Evolutionary conservation across 2,797 vertebrate genomes (phyloP).

Genomic region (Lepilemur septentrionalis): DNA sequence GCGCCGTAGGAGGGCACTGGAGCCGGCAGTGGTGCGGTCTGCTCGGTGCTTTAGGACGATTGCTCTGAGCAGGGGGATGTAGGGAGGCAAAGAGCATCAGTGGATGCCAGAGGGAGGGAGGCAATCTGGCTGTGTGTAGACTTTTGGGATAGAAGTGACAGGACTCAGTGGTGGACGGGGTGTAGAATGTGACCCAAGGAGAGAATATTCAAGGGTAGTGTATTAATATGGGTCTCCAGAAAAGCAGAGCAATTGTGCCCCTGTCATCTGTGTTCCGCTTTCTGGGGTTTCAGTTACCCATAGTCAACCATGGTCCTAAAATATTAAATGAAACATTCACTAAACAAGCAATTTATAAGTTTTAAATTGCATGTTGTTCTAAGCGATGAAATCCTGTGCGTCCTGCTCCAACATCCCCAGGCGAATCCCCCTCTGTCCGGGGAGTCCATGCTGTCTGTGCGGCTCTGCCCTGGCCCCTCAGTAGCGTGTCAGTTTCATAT

Average conservation of each 20-base stretch:
- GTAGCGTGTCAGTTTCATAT: no score
- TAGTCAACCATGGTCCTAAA: not conserved
- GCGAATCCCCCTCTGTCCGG: not conserved
- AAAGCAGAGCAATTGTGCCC: not conserved
- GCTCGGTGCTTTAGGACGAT: not conserved
- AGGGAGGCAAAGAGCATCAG: not conserved
- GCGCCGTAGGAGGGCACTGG: not conserved
- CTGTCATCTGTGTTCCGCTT: not conserved
- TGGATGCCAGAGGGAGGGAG: not conserved
- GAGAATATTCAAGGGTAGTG: not conserved
- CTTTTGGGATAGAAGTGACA: not conserved
- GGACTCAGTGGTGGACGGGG: no score
- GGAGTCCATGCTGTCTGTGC: not conserved
- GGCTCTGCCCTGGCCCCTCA: not conserved
- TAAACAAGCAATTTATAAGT: not conserved
- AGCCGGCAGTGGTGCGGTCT: not conserved
- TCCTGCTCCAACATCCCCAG: not conserved
- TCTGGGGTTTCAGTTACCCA: not conserved
- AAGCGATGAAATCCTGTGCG: not conserved
- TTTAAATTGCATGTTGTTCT: not conserved
- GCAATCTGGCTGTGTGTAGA: not conserved
- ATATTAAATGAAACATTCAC: not conserved
- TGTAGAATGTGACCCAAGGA: not conserved
- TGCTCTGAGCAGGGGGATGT: not conserved
- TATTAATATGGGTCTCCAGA: not conserved